phyloP scores from a whole-genome alignment of 2,888 invertebrate species.

The Sarcophaga carnaria region DNA sequence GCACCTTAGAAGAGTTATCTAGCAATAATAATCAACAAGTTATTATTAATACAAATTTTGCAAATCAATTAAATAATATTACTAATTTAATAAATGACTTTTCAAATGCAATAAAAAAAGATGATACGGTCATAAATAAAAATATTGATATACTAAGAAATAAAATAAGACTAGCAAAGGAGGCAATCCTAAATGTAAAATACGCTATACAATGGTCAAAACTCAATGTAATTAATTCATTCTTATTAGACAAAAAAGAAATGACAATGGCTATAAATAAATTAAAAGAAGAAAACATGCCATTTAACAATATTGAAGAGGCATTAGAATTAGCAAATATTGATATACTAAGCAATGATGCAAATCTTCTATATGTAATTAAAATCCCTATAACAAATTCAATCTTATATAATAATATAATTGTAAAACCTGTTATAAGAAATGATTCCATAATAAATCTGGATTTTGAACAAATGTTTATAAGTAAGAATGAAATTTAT shows the following conservation, averaged over 20 bases:
- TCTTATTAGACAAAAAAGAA: constrained; percentile 18
- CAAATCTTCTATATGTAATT: background rate
- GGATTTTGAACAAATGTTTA: constrained; percentile 24
- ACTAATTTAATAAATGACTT: background rate
- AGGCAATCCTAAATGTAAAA: constrained; percentile 21
- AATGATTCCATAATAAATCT: constrained; percentile 26
- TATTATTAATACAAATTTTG: constrained; percentile 9
- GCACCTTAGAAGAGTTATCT: constrained; percentile 2
- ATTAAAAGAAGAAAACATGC: background rate
- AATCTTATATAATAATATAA: constrained; percentile 11
- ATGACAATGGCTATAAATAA: constrained; percentile 3
- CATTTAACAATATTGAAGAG: no score
- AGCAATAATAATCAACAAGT: constrained; percentile 3
- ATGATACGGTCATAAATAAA: background rate
- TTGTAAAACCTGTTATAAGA: constrained; percentile 9
- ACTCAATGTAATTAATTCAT: background rate
- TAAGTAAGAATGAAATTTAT: constrained; percentile 12
- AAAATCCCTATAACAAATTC: constrained; percentile 7
- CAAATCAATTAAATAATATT: background rate
- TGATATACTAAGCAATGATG: constrained; percentile 2
- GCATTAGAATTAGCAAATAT: background rate
- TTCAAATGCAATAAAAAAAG: constrained; percentile 8
- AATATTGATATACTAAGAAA: constrained; percentile 15
- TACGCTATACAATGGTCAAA: constrained; percentile 35
- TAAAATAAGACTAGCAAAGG: constrained; percentile 21